Conservation (phyloP, 2,113 vertebrate genomes). For the Pygoscelis antarcticus region DNA sequence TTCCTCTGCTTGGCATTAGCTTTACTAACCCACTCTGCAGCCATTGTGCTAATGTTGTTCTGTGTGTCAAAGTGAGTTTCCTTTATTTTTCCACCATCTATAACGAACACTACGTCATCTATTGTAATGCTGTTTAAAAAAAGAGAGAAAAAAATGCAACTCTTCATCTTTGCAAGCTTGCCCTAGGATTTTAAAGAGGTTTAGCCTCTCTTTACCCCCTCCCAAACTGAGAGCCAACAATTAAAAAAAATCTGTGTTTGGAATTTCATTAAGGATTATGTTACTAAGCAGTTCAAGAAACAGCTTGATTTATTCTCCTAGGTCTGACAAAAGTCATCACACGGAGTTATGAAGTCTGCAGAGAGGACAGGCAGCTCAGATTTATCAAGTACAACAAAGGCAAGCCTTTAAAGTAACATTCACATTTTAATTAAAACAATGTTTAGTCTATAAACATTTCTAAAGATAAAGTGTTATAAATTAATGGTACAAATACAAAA, state of each 20-base stretch:
- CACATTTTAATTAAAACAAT: neutral
- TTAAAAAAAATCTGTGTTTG: neutral
- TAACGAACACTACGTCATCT: slow-evolving; percentile 95
- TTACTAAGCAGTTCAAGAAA: neutral
- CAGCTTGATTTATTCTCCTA: neutral
- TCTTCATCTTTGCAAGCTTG: neutral
- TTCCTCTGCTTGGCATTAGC: slow-evolving; percentile 97
- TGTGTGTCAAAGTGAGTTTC: slow-evolving; percentile 96
- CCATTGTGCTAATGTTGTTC: slow-evolving; percentile 98
- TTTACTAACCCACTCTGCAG: slow-evolving; percentile 95
- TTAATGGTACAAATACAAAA: neutral
- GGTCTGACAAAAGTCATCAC: neutral
- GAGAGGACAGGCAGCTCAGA: neutral
- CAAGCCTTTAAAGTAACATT: neutral
- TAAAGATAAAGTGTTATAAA: neutral
- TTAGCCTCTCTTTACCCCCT: neutral
- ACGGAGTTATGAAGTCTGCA: neutral
- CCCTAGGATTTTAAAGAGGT: neutral
- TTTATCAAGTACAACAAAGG: neutral
- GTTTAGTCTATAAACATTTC: neutral
- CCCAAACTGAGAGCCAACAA: neutral
- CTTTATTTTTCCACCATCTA: slow-evolving; percentile 97
- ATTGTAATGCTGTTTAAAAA: slow-evolving; percentile 89
- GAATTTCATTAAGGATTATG: neutral
- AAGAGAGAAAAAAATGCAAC: neutral